Evolutionary conservation across 2,888 invertebrate genomes (phyloP), one percentile per base, ranked within the genome.

Genomic region (Rhopalosiphum nymphaeae): DNA sequence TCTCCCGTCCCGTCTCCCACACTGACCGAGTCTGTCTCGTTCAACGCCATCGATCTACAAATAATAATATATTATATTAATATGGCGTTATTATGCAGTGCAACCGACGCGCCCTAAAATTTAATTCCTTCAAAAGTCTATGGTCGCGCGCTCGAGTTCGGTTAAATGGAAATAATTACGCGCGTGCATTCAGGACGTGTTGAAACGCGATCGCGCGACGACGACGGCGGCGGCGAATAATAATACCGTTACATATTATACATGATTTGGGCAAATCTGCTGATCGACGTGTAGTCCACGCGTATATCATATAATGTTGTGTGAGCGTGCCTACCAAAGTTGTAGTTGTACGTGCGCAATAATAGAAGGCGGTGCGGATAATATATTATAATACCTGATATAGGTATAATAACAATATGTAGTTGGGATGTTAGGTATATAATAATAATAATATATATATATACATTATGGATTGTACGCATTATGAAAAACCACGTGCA

Each of bases 401-500:
- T 86, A 29, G 46, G 85, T 26, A 86, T 46, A 36, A 9, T 78
- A 78, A 86, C 29, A 36, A 9, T 78, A 78, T 29, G 29, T 86
- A 86, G 26, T 13, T 44, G 21, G 3, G 5, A 16, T 53, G 53
- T 21, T 53, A 53, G 53, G 16, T 53, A 53, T 85, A 85, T 26
- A 11, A 85, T 85, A 44, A 84, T 84, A 25, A n/a, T n/a, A n/a
- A n/a, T 7, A 44, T 46, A 42, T 44, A 26, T 21, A 86, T 85
- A 29, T 90, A 67, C 10, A 46, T 46, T 25, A 46, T 25, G 9
- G 26, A 61, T 87, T 26, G 49, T 87, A 92, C 49, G 86, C 49
- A 57, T 57, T 46, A 36, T 91, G 78, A 21, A 86, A 86, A 91
- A 78, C 78, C 36, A 86, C 57, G 86, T 16, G 26, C 49, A 78